These are phyloP conservation scores for Phania funesta DNA, from an alignment of 2,888 invertebrate species.

Conservation along the genomic window DNA sequence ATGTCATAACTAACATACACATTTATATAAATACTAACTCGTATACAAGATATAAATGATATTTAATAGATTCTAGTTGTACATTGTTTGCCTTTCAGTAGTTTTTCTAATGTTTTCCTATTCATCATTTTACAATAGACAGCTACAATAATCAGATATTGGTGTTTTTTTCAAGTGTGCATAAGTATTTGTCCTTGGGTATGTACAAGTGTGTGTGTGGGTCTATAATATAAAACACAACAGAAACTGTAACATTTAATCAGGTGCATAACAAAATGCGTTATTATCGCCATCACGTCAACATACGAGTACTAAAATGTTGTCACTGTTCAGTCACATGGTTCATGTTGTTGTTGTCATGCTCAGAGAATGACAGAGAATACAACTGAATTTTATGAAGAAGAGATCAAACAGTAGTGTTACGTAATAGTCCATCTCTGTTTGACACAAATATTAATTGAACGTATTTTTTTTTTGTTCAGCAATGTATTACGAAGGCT, in stretches of 20 bases:
- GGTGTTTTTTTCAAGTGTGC: conserved; percentile 39
- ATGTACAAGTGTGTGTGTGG: not conserved
- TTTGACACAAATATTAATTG: conserved; percentile 64
- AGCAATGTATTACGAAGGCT: not conserved
- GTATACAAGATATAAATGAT: conserved; percentile 23
- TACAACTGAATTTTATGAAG: conserved; percentile 1
- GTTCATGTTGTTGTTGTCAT: conserved; percentile 23
- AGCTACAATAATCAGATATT: conserved; percentile 42
- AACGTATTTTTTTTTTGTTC: conserved; percentile 5
- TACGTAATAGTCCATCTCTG: conserved; percentile 57
- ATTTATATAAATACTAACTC: not conserved
- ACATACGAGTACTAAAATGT: conserved; percentile 34
- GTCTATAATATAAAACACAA: not conserved
- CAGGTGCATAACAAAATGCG: conserved; percentile 61
- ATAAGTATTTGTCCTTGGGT: not conserved
- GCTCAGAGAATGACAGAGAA: not conserved
- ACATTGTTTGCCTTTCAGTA: conserved; percentile 41
- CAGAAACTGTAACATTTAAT: conserved; percentile 56
- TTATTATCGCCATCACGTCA: conserved; percentile 52
- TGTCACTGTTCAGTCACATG: conserved; percentile 18
- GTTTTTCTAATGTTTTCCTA: not conserved
- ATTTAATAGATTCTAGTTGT: conserved; percentile 39
- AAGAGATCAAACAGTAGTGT: conserved; percentile 16
- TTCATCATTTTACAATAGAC: conserved; percentile 5
- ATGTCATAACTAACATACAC: not conserved